Base-by-base conservation (phyloP, 1,140 invertebrate genomes). In the Sminthurides bifidus region DNA sequence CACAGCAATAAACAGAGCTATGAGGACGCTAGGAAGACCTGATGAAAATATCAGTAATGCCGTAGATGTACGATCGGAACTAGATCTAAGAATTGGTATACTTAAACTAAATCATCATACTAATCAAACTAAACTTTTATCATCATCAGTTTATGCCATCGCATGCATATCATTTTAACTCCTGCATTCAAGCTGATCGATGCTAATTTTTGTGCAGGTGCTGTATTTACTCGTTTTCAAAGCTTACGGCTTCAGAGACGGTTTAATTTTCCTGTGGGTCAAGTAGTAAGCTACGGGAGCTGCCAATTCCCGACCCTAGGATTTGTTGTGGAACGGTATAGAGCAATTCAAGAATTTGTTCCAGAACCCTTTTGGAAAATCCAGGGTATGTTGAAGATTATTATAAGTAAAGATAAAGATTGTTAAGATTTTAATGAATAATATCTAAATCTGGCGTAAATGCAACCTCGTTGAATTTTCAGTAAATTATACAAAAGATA, bases 141-240 rank as follows among this genome's bases (percentile, higher is more conserved):
- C 31, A 40, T 37, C 19, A 52, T 56, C 19, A 58, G 37, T 24
- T 59, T 46, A 50, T 35, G 33, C 33, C 8, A 10, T 35, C 33
- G 8, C 8, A 10, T 35, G 8, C n/a, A 10, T n/a, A 35, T n/a
- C 8, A 35, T 35, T 10, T 35, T n/a, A 38, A 44, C 30, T 50
- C 57, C 17, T 58, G 38, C 23, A 44, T 17, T 50, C 35, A 19
- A n/a, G 17, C n/a, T 56, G 27, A 21, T 30, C 35, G 19, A 30
- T 33, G 30, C 19, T 54, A 50, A 41, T 30, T 59, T 56, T 19
- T 54, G 60, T 62, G 29, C 70, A 84, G 89, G 93, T 59, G 94
- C 95, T 45, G 88, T 95, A 27, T 98, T 99, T 71, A 99, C 95
- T n/a, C 77, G 96, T 45, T 91, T 98, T 70, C 95, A 98, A 78